These are phyloP conservation scores for Anagyrus pseudococci DNA, from an alignment of 2,888 invertebrate genomes.

Conservation along the genomic window DNA sequence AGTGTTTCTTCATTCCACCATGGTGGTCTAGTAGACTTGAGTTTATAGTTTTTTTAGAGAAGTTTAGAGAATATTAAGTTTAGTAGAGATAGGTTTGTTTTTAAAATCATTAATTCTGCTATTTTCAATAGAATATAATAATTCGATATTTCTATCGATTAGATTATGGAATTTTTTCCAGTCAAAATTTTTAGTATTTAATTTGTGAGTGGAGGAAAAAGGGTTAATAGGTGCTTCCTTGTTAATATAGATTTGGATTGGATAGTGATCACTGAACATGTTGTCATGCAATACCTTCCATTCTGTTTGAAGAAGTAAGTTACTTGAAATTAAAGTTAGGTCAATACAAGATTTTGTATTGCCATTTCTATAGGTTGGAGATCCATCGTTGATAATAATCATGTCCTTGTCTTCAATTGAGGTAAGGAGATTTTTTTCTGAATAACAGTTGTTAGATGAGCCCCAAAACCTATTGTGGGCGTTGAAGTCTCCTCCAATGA, in stretches of 20 bases:
- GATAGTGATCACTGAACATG: constrained; percentile 27
- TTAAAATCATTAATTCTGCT: neutral
- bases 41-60: neutral
- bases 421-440: neutral
- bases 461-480: constrained; percentile 31
- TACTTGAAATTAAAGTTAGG: constrained; percentile 14
- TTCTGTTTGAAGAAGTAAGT: neutral
- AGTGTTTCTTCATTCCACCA: neutral
- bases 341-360: constrained; percentile 19
- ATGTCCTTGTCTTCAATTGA: constrained; percentile 5
- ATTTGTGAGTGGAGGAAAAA: neutral
- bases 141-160: too few species aligned
- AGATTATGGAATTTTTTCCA: neutral
- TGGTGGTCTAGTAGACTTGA: neutral
- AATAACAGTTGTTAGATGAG: constrained; percentile 1
- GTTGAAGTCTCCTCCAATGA: constrained; percentile 32
- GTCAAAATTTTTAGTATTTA: neutral
- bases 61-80: neutral
- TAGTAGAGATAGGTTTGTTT: neutral
- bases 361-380: constrained; percentile 19
- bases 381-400: constrained; percentile 22
- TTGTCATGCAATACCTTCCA: constrained; percentile 20
- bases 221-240: neutral
- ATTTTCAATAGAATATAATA: neutral
- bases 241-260: constrained; percentile 1